These are phyloP conservation scores for Orientallactaga bullata DNA, from an alignment of 2,113 vertebrate genomes.

Conservation along the genomic window DNA sequence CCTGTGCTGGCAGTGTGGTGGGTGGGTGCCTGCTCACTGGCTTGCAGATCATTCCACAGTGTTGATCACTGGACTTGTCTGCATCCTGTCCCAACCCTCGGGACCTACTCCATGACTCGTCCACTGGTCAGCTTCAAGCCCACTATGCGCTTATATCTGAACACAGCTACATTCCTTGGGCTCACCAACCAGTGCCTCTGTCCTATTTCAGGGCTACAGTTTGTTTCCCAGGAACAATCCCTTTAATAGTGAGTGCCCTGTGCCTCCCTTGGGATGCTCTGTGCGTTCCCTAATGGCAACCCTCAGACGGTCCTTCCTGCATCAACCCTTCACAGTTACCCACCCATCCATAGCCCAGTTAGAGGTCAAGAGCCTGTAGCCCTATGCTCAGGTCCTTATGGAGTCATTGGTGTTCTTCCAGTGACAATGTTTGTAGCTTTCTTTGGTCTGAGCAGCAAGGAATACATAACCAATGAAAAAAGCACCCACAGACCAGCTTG, in stretches of 20 bases:
- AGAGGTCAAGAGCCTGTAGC: fast-evolving
- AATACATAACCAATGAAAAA: background rate
- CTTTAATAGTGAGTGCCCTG: background rate
- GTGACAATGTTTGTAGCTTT: background rate
- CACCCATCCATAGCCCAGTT: background rate
- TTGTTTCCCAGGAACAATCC: background rate
- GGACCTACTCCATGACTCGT: background rate
- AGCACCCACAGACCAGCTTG: background rate
- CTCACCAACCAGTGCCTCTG: background rate
- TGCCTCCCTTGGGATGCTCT: background rate
- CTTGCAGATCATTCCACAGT: fast-evolving
- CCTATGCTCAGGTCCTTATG: background rate
- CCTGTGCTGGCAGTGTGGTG: fast-evolving
- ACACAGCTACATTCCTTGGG: background rate
- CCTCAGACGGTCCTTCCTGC: background rate
- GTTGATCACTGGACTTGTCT: background rate
- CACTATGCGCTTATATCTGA: background rate
- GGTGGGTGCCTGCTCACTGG: background rate
- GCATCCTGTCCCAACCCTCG: background rate
- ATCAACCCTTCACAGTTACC: background rate
- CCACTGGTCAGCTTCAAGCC: background rate
- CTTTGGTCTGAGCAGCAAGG: background rate
- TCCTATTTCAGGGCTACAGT: fast-evolving
- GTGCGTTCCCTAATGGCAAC: background rate
- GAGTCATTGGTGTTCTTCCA: background rate